Evolutionary conservation across 1,140 invertebrate genomes (phyloP), one percentile per base, ranked within the genome.

Genomic region (Pollicipes pollicipes): DNA sequence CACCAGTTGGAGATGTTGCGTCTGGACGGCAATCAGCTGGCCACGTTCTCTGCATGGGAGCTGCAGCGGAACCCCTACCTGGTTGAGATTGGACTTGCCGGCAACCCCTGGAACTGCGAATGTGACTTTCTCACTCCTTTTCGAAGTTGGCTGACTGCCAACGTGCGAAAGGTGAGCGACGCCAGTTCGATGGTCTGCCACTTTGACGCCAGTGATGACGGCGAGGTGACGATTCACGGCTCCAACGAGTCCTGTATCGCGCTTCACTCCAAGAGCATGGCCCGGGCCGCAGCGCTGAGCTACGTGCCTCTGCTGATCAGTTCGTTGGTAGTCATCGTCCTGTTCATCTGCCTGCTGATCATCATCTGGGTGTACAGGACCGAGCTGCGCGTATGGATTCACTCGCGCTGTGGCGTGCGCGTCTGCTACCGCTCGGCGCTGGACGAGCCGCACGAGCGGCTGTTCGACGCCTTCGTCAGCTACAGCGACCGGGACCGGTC

Each of bases 401-500:
- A 77, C 69, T 75, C 75, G 16, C 74, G 73, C 26, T 80, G 75
- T 70, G 77, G 78, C 24, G 72, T 77, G 67, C 74, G 78, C 66
- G 73, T 80, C 24, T 78, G 77, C 58, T 73, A 76, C 32, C 74
- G 71, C 16, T 68, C 70, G 4, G 66, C 72, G 27, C 68, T 69
- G 29, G 69, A 68, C 13, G 86, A 87, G 74, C 89, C 91, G 77
- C 87, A 89, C 76, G 89, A 91, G 81, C 86, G 89, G 74, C 84
- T 91, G 35, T 93, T 91, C 78, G 93, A 96, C 79, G 91, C 91
- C 24, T 95, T 94, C 78, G 87, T 95, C 63, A 90, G 89, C 68
- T 95, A 95, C 80, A 92, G 90, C 75, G 86, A 90, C 31, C 90
- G 94, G 78, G 91, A 96, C 79, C 90, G 94, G 78, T 85, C 87